A percentile compares a stretch with the other conserved stretches of the same genome.
Evolutionary conservation across 2,797 vertebrate species (phyloP).

Genomic region (Cossypha dichroa): DNA sequence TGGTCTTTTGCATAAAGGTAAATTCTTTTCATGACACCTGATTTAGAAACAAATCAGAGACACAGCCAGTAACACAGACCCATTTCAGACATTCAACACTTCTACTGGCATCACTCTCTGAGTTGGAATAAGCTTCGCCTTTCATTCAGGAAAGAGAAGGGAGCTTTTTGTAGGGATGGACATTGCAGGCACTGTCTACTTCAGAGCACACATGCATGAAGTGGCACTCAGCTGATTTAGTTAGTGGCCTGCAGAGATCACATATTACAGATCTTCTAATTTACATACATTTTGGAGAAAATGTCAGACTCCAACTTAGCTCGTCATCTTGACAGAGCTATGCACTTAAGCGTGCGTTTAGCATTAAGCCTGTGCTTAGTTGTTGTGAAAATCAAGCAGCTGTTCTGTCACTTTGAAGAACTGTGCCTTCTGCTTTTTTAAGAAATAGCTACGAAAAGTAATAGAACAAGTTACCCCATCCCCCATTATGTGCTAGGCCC

Average conservation of each 20-base stretch:
- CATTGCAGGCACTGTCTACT: slow-evolving; percentile 10
- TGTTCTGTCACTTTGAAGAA: slow-evolving; percentile 4
- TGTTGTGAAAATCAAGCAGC: slow-evolving; percentile 38
- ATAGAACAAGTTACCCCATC: background rate
- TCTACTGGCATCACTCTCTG: slow-evolving; percentile 2
- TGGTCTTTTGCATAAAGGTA: background rate
- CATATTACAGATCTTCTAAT: background rate
- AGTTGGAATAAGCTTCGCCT: slow-evolving; percentile 28
- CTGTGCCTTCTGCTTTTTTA: background rate
- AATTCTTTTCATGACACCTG: background rate
- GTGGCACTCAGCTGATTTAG: background rate
- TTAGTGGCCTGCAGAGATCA: background rate
- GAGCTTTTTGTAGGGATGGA: slow-evolving; percentile 20
- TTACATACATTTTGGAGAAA: background rate
- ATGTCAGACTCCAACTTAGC: background rate
- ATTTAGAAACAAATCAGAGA: slow-evolving; percentile 12
- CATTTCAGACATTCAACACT: background rate
- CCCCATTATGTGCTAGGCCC: rapidly evolving
- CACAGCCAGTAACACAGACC: background rate
- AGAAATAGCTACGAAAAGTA: background rate
- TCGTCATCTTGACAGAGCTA: background rate
- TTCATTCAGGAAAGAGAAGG: slow-evolving; percentile 47
- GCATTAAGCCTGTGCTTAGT: background rate
- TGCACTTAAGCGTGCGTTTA: background rate
- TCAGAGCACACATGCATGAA: background rate